Evolutionary conservation across 2,888 invertebrate species (phyloP).

Genomic region (Cistogaster globosa): DNA sequence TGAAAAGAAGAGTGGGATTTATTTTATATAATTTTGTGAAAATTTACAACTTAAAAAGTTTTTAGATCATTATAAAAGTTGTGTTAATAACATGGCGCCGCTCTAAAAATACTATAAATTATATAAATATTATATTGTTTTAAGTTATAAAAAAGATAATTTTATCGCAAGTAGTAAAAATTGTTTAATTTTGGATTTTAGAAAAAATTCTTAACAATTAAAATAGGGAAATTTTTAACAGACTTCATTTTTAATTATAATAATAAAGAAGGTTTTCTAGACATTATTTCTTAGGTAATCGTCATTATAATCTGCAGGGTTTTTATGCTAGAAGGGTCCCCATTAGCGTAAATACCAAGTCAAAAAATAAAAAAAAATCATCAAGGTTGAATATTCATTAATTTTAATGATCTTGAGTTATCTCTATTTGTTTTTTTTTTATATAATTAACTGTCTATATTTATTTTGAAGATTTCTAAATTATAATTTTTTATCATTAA

Average conservation of each 20-base stretch:
- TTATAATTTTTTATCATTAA: constrained; percentile 21
- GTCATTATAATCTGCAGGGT: too few species aligned
- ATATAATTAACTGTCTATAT: background rate
- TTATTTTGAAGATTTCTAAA: background rate
- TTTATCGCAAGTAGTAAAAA: background rate
- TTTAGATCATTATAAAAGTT: constrained; percentile 22
- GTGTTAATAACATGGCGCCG: constrained; percentile 50
- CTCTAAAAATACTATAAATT: background rate
- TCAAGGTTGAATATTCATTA: background rate
- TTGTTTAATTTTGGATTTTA: background rate
- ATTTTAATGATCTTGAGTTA: background rate
- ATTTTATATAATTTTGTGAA: constrained; percentile 24
- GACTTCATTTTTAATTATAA: too few species aligned
- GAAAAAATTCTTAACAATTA: background rate
- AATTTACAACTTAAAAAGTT: constrained; percentile 5
- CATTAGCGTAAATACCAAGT: too few species aligned
- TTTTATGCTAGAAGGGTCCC: too few species aligned
- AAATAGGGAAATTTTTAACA: too few species aligned
- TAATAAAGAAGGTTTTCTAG: too few species aligned
- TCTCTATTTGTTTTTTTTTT: background rate
- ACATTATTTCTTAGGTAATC: too few species aligned
- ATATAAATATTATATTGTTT: background rate
- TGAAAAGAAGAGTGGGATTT: constrained; percentile 27
- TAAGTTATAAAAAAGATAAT: background rate
- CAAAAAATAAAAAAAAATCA: too few species aligned